Evolutionary conservation across 2,113 vertebrate species (phyloP).

Genomic region (Blennius ocellaris): DNA sequence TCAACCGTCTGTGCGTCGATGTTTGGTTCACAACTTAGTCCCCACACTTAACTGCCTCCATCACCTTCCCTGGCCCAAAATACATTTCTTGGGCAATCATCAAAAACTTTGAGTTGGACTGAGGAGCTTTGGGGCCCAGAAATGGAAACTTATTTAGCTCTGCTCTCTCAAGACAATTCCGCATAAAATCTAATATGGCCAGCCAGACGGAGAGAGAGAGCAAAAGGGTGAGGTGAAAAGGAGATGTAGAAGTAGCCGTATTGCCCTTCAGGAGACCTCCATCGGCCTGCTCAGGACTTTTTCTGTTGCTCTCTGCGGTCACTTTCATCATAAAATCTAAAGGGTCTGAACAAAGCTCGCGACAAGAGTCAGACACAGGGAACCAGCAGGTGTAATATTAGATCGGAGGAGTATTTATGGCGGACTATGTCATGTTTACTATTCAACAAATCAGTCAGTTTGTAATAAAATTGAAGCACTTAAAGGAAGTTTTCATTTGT

Average conservation of each 20-base stretch:
- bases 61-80: slow-evolving; percentile 57
- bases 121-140: slow-evolving; percentile 67
- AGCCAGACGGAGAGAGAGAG: slow-evolving; percentile 24
- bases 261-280: slow-evolving; percentile 71
- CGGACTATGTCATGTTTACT: slow-evolving; percentile 58
- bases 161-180: slow-evolving; percentile 74
- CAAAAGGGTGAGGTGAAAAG: slow-evolving; percentile 34
- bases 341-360: slow-evolving; percentile 13
- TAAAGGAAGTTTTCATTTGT: slow-evolving; percentile 61
- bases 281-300: slow-evolving; percentile 48
- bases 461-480: slow-evolving; percentile 65
- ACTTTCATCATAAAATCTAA: slow-evolving; percentile 39
- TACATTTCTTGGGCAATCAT: slow-evolving; percentile 73
- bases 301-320: slow-evolving; percentile 39
- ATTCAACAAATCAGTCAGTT: slow-evolving; percentile 49
- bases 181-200: slow-evolving; percentile 71
- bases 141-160: slow-evolving; percentile 77
- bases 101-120: slow-evolving; percentile 62
- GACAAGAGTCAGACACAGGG: slow-evolving; percentile 10
- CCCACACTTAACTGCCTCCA: slow-evolving; percentile 25
- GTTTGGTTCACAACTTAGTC: slow-evolving; percentile 22
- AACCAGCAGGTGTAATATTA: slow-evolving; percentile 30
- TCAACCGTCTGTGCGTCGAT: not conserved
- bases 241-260: slow-evolving; percentile 60
- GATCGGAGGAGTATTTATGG: slow-evolving; percentile 43